Evolutionary conservation across 2,113 vertebrate species (phyloP).

Genomic region (Caracal caracal): DNA sequence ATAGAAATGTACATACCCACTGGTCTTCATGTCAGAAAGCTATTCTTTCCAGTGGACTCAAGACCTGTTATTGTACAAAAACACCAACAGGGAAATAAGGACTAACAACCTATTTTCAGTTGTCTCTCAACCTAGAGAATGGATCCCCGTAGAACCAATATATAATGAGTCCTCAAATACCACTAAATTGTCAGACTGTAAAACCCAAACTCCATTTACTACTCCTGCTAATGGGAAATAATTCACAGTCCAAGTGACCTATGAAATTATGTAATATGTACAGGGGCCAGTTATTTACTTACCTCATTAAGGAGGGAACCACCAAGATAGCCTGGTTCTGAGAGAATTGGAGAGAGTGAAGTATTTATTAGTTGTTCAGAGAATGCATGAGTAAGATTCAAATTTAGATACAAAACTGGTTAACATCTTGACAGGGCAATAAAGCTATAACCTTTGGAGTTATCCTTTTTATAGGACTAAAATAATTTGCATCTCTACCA

Average conservation of each 20-base stretch:
- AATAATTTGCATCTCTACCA: neutral
- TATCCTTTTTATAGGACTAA: neutral
- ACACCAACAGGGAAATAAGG: neutral
- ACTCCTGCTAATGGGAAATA: neutral
- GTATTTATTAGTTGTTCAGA: neutral
- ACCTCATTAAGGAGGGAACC: neutral
- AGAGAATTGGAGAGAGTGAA: neutral
- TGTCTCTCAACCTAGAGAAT: neutral
- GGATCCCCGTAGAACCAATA: neutral
- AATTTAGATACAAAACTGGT: slow-evolving; percentile 1
- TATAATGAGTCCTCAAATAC: neutral
- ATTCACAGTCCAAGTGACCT: neutral
- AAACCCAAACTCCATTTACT: neutral
- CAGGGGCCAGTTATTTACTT: neutral
- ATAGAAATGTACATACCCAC: neutral
- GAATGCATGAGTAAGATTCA: neutral
- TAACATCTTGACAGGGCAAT: neutral
- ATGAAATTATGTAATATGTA: slow-evolving; percentile 5
- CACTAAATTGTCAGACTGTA: neutral
- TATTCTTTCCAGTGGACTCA: neutral
- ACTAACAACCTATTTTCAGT: neutral
- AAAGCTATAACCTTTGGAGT: neutral
- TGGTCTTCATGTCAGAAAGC: neutral
- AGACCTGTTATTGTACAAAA: neutral
- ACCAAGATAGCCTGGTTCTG: neutral